phyloP scores from a whole-genome alignment of 2,888 invertebrate species.

The Drosophila tanythrix region DNA sequence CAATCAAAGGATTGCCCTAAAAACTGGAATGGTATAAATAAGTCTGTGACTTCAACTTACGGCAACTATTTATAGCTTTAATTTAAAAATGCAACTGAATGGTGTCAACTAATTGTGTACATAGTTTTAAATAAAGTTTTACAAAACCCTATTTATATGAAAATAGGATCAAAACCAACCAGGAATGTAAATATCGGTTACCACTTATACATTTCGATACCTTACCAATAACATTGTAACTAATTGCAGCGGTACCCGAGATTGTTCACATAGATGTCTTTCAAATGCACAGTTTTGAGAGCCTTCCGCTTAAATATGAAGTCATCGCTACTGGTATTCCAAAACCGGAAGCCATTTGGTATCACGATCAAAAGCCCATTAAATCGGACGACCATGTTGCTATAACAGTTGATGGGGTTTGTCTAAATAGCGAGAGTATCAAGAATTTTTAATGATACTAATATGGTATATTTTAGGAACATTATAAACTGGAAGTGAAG shows the following conservation, averaged over 20 bases:
- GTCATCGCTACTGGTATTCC: slow-evolving; percentile 92
- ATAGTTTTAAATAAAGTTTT: slow-evolving; percentile 4
- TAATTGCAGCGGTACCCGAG: slow-evolving; percentile 88
- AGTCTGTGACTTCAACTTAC: not conserved
- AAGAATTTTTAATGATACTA: accelerated
- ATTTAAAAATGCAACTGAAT: slow-evolving; percentile 1
- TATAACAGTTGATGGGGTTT: slow-evolving; percentile 87
- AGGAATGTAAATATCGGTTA: not conserved
- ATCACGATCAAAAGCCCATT: slow-evolving; percentile 90
- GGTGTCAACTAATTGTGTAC: slow-evolving; percentile 13
- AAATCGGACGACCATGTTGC: slow-evolving; percentile 88
- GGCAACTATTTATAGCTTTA: not conserved
- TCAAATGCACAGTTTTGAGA: slow-evolving; percentile 91
- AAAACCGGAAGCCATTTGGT: slow-evolving; percentile 92
- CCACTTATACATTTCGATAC: not conserved
- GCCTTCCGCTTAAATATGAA: slow-evolving; percentile 92
- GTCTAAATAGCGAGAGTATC: slow-evolving; percentile 23
- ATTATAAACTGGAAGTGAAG: slow-evolving; percentile 90
- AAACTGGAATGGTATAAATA: slow-evolving; percentile 7
- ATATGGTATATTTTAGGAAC: slow-evolving; percentile 84
- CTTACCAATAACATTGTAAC: slow-evolving; percentile 40
- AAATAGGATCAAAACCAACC: slow-evolving; percentile 1
- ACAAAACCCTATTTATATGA: slow-evolving; percentile 3
- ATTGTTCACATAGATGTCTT: slow-evolving; percentile 90
- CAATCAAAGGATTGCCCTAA: not conserved